Evolutionary conservation across 2,888 invertebrate species (phyloP), one percentile per base, ranked within the genome.

Genomic region (Nemapogon koenigi): DNA sequence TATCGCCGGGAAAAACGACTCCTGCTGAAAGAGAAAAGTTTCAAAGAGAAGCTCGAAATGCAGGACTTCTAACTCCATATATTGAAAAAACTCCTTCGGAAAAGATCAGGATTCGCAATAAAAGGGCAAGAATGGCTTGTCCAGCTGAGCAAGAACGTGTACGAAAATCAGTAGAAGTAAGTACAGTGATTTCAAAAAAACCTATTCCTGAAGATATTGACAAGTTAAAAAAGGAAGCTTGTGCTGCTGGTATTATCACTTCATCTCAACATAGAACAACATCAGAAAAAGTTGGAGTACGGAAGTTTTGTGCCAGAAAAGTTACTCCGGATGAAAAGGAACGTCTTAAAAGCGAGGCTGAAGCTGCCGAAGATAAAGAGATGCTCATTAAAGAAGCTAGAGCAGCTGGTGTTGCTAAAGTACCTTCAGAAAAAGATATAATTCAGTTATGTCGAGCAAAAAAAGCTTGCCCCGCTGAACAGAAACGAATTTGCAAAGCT

Each of bases 261-360:
- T 13, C 28, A 28, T 38, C 55, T 8, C 46, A 49, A 40, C 52
- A 53, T 0, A 55, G 56, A 47, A 37, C 54, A 16, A 42, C 49
- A 1, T 43, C 43, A 15, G 40, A 55, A 42, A 49, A 1, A 17
- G 55, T 33, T 52, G 57, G 0, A 49, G 53, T 41, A 49, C 45
- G 1, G 49, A 49, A 42, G 37, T 43, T 33, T 4, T 13, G 28
- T 8, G 7, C 28, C 4, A 28, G 13, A 28, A 28, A 28, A n/a
- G 11, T 8, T 8, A 8, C 28, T 11, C 44, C 41, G 7, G 39
- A 49, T 15, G 49, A 58, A 40, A 59, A 54, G 35, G 58, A 61
- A 47, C 55, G 49, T 41, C 61, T 59, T 26, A 39, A 60, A 3
- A 58, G 43, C 51, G 59, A 57, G 1, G 42, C 58, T 37, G 19